phyloP scores from a whole-genome alignment of 1,140 invertebrate genomes.

The Heterodera schachtii region DNA sequence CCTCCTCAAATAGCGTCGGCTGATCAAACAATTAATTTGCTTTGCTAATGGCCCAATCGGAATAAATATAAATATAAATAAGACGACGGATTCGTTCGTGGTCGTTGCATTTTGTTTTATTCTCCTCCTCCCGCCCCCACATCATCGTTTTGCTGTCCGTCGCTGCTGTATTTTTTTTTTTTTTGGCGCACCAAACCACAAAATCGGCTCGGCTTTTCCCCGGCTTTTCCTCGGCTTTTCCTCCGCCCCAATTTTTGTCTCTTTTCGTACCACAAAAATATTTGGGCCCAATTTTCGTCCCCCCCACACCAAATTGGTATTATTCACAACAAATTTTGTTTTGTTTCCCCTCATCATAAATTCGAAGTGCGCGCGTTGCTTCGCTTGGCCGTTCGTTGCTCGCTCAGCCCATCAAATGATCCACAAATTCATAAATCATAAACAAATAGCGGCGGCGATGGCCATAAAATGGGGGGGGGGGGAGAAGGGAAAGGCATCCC shows the following conservation, averaged over 20 bases:
- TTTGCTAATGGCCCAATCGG: too few relatives aligned
- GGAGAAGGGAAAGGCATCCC: too few relatives aligned
- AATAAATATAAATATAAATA: neutral
- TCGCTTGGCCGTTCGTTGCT: too few relatives aligned
- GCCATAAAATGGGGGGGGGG: too few relatives aligned
- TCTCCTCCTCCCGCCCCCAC: neutral
- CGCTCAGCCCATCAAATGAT: neutral
- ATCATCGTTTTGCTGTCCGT: neutral
- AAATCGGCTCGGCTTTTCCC: neutral
- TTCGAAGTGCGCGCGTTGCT: too few relatives aligned
- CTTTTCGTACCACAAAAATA: neutral
- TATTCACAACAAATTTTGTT: neutral
- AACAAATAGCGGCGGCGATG: neutral
- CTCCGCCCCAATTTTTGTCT: too few relatives aligned
- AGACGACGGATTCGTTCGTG: neutral
- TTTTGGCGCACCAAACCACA: neutral
- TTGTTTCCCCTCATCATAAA: neutral
- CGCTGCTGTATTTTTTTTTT: neutral
- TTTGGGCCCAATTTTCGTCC: neutral
- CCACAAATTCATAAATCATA: neutral
- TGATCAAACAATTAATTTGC: neutral
- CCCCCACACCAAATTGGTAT: neutral
- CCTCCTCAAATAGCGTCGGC: too few relatives aligned
- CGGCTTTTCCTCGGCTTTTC: too few relatives aligned
- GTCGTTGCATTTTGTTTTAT: neutral